Evolutionary conservation across 2,888 invertebrate genomes (phyloP).

Genomic region (Drosophila leonis): DNA sequence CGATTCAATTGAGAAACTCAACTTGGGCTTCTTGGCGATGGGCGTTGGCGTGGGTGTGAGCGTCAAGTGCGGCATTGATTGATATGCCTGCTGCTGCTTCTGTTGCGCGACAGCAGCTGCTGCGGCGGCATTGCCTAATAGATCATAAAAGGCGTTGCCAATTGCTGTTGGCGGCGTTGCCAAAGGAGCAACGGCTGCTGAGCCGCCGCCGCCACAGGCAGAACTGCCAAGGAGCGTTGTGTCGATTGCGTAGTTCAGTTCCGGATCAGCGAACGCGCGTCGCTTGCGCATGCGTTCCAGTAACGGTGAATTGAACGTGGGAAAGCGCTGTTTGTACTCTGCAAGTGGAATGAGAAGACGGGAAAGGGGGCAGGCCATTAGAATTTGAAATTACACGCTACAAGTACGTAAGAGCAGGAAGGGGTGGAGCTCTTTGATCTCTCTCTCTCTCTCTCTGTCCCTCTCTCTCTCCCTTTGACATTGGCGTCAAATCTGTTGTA

Average conservation of each 20-base stretch:
- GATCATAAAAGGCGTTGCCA: slow-evolving; percentile 45
- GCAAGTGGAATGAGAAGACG: slow-evolving; percentile 41
- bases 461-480: slow-evolving; percentile 20
- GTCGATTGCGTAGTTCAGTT: slow-evolving; percentile 85
- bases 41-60: slow-evolving; percentile 33
- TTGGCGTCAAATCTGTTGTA: slow-evolving; percentile 42
- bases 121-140: slow-evolving; percentile 41
- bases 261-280: slow-evolving; percentile 86
- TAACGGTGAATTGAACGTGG: slow-evolving; percentile 82
- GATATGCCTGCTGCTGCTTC: slow-evolving; percentile 45
- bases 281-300: slow-evolving; percentile 86
- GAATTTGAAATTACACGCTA: slow-evolving; percentile 41
- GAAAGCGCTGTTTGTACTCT: slow-evolving; percentile 84
- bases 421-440: slow-evolving; percentile 48
- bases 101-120: slow-evolving; percentile 33
- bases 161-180: slow-evolving; percentile 37
- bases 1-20: slow-evolving; percentile 88
- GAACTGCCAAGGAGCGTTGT: slow-evolving; percentile 65
- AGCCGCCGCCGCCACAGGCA: slow-evolving; percentile 38
- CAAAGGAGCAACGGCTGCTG: slow-evolving; percentile 51
- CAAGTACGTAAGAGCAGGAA: neutral
- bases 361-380: slow-evolving; percentile 26
- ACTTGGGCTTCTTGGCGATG: slow-evolving; percentile 74
- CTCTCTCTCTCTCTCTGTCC: neutral
- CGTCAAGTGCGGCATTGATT: slow-evolving; percentile 52